Percentiles rank a stretch among this genome's conserved stretches.
Evolutionary conservation across 2,888 invertebrate genomes (phyloP).

Genomic region (Rhyacophila evoluta): DNA sequence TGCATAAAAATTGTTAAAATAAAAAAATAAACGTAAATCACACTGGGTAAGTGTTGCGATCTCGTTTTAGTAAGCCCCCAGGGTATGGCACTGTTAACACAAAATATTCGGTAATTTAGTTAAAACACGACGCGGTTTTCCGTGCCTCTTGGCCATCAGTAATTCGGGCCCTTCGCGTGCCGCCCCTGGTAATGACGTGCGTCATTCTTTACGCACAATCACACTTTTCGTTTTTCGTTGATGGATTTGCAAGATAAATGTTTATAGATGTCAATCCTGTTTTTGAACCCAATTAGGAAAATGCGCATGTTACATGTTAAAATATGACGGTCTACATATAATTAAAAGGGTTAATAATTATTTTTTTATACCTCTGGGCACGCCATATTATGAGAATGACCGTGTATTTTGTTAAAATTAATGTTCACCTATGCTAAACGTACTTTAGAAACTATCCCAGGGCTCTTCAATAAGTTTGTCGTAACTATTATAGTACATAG

Average conservation of each 20-base stretch:
- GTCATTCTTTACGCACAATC: conserved; percentile 51
- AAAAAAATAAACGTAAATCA: background rate
- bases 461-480: too few species aligned
- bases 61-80: background rate
- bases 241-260: conserved; percentile 27
- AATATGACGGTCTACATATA: conserved; percentile 22
- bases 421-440: too few species aligned
- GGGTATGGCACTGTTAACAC: conserved; percentile 15
- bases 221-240: conserved; percentile 6
- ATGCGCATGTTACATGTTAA: conserved; percentile 5
- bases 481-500: too few species aligned
- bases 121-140: conserved; percentile 3
- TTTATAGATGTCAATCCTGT: conserved; percentile 19
- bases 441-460: too few species aligned
- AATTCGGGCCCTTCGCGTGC: conserved; percentile 32
- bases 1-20: background rate
- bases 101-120: background rate
- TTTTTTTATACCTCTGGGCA: background rate
- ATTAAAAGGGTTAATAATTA: conserved; percentile 22
- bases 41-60: background rate
- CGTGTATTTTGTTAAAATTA: background rate
- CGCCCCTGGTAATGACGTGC: conserved; percentile 44
- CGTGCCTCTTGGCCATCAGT: conserved; percentile 20
- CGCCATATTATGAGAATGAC: background rate
- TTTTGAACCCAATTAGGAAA: conserved; percentile 14